These are phyloP conservation scores for Andrena praecox DNA, from an alignment of 2,888 invertebrate genomes.

Conservation along the genomic window DNA sequence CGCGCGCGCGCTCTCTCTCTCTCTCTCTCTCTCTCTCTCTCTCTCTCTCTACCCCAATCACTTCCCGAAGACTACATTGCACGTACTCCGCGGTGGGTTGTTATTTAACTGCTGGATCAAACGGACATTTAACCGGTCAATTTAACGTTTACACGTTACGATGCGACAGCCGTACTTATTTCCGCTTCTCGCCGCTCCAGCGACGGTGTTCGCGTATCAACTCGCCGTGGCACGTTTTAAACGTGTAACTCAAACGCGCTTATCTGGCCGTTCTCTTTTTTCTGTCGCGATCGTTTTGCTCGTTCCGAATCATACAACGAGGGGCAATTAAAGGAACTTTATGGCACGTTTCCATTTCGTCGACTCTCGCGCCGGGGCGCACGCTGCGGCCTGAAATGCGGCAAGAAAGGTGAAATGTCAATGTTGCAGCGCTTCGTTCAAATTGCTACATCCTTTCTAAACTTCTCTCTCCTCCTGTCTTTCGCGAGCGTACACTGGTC, in stretches of 20 bases:
- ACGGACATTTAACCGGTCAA: slow-evolving; percentile 69
- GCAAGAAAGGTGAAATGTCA: slow-evolving; percentile 52
- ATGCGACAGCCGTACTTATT: slow-evolving; percentile 60
- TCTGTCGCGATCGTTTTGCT: neutral
- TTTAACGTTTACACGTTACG: slow-evolving; percentile 66
- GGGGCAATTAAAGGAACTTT: slow-evolving; percentile 60
- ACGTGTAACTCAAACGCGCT: slow-evolving; percentile 32
- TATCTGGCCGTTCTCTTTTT: slow-evolving; percentile 11
- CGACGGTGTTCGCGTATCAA: slow-evolving; percentile 56
- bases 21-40: neutral
- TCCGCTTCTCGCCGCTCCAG: slow-evolving; percentile 58
- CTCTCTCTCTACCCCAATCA: slow-evolving; percentile 32
- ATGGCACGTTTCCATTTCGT: slow-evolving; percentile 38
- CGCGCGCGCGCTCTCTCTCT: neutral
- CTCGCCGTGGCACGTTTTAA: slow-evolving; percentile 49
- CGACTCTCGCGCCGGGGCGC: slow-evolving; percentile 23
- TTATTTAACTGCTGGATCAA: slow-evolving; percentile 64
- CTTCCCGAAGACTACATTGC: slow-evolving; percentile 19
- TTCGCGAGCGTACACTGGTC: neutral
- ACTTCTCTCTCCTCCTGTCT: slow-evolving; percentile 34
- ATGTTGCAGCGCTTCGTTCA: slow-evolving; percentile 46
- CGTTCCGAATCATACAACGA: neutral
- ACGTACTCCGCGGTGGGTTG: slow-evolving; percentile 35
- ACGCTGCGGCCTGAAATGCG: slow-evolving; percentile 46
- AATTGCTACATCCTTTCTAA: slow-evolving; percentile 63